Evolutionary conservation across 2,888 invertebrate species (phyloP).

Genomic region (Liodrosophila aerea): DNA sequence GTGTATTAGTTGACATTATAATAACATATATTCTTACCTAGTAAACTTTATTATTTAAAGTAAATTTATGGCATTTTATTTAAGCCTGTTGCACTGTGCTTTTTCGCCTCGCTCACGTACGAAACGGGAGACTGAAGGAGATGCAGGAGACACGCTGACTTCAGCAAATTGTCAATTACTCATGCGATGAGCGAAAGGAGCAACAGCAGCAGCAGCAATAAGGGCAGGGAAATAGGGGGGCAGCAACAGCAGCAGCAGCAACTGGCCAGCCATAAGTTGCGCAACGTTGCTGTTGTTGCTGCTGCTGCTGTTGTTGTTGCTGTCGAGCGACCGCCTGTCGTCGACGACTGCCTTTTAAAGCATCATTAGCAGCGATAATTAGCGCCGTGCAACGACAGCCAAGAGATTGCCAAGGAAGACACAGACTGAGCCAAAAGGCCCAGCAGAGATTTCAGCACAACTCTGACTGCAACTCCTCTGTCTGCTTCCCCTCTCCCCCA

Average conservation of each 20-base stretch:
- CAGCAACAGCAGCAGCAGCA: conserved; percentile 15
- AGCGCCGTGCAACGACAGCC: conserved; percentile 74
- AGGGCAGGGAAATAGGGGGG: background rate
- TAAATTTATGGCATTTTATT: no score
- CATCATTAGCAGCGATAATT: conserved; percentile 79
- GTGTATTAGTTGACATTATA: no score
- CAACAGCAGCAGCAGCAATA: conserved; percentile 30
- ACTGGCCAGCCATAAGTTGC: conserved; percentile 52
- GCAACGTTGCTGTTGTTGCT: conserved; percentile 32
- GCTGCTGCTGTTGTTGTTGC: conserved; percentile 35
- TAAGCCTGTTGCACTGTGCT: background rate
- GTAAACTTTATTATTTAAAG: no score
- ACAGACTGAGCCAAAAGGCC: conserved; percentile 17
- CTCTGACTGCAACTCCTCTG: conserved; percentile 28
- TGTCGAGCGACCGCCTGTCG: conserved; percentile 66
- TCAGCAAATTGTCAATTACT: conserved; percentile 79
- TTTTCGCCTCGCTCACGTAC: background rate
- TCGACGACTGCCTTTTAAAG: conserved; percentile 78
- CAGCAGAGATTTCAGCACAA: conserved; percentile 23
- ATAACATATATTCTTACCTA: no score
- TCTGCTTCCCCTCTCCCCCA: background rate
- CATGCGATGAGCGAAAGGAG: conserved; percentile 76
- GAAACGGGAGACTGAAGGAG: conserved; percentile 24
- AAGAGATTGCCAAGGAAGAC: conserved; percentile 54
- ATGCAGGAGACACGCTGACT: conserved; percentile 68